Conservation (phyloP, 2,797 vertebrate species). For the Phaenicophaeus curvirostris region DNA sequence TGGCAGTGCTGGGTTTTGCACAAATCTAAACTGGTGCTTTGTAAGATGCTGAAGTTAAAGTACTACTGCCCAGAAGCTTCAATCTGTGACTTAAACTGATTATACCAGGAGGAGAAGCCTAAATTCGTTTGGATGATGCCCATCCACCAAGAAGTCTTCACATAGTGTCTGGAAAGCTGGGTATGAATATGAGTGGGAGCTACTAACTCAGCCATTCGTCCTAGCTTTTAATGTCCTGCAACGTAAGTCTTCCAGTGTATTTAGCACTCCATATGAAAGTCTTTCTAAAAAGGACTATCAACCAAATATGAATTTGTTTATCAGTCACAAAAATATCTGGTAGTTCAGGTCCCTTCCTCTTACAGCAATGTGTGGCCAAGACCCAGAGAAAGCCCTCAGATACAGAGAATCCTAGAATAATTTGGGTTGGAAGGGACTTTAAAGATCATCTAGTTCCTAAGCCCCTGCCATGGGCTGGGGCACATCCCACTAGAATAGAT, state of each 20-base stretch:
- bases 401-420: too few relatives aligned
- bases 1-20: neutral
- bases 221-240: neutral
- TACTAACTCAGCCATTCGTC: neutral
- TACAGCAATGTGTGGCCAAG: rapidly evolving
- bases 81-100: neutral
- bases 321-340: neutral
- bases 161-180: neutral
- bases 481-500: too few relatives aligned
- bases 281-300: neutral
- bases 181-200: neutral
- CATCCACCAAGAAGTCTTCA: neutral
- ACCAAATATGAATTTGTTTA: neutral
- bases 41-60: neutral
- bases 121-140: neutral
- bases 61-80: neutral
- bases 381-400: neutral
- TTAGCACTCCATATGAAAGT: neutral
- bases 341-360: neutral
- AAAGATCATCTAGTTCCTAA: too few relatives aligned
- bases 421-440: too few relatives aligned
- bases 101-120: neutral
- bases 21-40: neutral
- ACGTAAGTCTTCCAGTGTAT: neutral
- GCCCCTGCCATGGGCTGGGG: too few relatives aligned